Evolutionary conservation across 1,140 invertebrate genomes (phyloP), one percentile per base, ranked within the genome.

Genomic region (Amyelois transitella): DNA sequence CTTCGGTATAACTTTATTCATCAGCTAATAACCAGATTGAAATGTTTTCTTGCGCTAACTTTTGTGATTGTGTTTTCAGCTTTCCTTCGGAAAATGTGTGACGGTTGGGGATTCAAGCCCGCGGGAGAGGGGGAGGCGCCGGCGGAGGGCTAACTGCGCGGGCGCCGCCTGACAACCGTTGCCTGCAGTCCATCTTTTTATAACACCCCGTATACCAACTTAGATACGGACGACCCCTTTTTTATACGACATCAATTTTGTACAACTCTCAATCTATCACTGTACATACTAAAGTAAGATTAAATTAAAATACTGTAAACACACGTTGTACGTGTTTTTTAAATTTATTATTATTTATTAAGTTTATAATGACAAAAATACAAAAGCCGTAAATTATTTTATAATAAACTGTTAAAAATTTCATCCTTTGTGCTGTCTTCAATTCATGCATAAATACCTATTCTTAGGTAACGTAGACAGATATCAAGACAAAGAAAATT

Each of bases 21-120:
- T 48, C 45, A 48, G 45, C 45, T 48, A 21, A n/a, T 48, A 48
- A 48, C 20, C 2, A 21, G 19, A 18, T 10, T 0, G 10, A 18
- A 22, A 25, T 32, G 1, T 28, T 20, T 28, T 18, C 18, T 48
- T 14, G n/a, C 17, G 43, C 25, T 44, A 43, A 53, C 54, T 49
- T 20, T 60, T 22, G 32, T 55, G 62, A 61, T 43, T 58, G 19
- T 50, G 12, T 79, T 88, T 88, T 10, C 86, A 93, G 92, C 91
- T 90, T 93, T 93, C 89, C 92, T 93, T 75, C 90, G 90, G 88
- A 91, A 89, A 90, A 90, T 93, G 90, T 92, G 92, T 85, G 92
- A 92, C 50, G 91, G 90, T 63, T 89, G 85, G 78, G 73, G 73
- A 38, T 63, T 63, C 44, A 69, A 71, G 53, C 60, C 72, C 22